phyloP scores from a whole-genome alignment of 1,140 invertebrate species.

The Aphis craccivora region DNA sequence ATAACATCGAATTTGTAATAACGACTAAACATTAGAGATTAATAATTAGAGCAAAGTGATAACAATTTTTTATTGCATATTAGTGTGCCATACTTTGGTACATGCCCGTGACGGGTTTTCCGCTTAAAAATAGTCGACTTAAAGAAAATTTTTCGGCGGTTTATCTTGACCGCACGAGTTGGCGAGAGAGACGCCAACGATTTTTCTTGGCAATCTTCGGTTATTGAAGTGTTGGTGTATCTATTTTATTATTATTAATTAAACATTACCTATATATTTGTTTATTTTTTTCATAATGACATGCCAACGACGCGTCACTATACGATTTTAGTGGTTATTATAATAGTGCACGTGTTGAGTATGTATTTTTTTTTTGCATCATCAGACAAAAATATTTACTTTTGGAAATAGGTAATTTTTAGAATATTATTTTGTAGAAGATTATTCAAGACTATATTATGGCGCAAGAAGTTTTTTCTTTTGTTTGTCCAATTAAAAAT shows the following conservation, averaged over 20 bases:
- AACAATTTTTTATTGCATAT: too few species aligned
- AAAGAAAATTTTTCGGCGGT: not conserved
- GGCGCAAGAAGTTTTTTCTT: not conserved
- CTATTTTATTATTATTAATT: not conserved
- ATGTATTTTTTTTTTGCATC: not conserved
- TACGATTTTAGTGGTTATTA: not conserved
- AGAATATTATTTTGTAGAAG: not conserved
- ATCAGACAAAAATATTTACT: not conserved
- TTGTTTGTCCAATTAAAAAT: not conserved
- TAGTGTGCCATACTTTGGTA: not conserved
- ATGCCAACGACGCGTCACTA: not conserved
- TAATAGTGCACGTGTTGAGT: not conserved
- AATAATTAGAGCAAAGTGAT: too few species aligned
- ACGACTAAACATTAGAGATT: too few species aligned
- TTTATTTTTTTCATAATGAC: not conserved
- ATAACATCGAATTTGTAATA: not conserved
- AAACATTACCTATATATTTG: too few species aligned
- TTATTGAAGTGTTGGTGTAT: not conserved
- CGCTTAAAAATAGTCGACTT: not conserved
- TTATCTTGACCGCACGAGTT: not conserved
- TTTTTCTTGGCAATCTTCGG: not conserved
- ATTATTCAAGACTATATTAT: constrained; percentile 3
- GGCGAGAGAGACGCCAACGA: not conserved
- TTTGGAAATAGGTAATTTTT: not conserved
- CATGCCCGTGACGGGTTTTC: not conserved